A percentile compares a stretch with the other conserved stretches of the same genome.
phyloP scores from a whole-genome alignment of 1,140 invertebrate species.

The Bombus haemorrhoidalis region DNA sequence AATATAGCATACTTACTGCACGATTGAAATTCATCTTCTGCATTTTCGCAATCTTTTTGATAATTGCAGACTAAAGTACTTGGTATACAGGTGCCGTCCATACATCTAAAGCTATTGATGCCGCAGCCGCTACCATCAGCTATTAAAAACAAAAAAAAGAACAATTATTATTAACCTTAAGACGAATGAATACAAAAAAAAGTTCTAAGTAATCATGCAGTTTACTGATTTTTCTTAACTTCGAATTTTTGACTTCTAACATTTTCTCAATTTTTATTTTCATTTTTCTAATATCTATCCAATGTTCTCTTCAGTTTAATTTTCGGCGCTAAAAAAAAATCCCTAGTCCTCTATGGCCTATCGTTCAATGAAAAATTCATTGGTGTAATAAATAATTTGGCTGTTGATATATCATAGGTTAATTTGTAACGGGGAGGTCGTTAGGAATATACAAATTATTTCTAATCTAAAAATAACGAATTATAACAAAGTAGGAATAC shows the following conservation, averaged over 20 bases:
- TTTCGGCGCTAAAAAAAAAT: no score
- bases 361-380: no score
- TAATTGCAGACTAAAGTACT: slow-evolving; percentile 94
- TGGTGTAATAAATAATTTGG: not conserved
- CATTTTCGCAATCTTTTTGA: slow-evolving; percentile 94
- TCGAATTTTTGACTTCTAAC: no score
- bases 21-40: slow-evolving; percentile 94
- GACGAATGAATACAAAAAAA: no score
- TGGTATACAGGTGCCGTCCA: slow-evolving; percentile 94
- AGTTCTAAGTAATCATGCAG: no score
- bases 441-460: slow-evolving; percentile 25
- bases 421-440: not conserved
- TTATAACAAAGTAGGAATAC: slow-evolving; percentile 48
- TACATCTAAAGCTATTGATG: slow-evolving; percentile 90
- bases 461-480: slow-evolving; percentile 3
- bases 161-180: not conserved
- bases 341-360: no score
- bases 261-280: no score
- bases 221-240: no score
- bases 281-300: no score
- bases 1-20: slow-evolving; percentile 90
- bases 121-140: slow-evolving; percentile 82
- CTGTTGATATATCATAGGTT: no score
- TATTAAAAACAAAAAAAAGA: slow-evolving; percentile 54
- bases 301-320: no score